Conservation (phyloP, 2,888 invertebrate species). For the Schizotus pectinicornis region DNA sequence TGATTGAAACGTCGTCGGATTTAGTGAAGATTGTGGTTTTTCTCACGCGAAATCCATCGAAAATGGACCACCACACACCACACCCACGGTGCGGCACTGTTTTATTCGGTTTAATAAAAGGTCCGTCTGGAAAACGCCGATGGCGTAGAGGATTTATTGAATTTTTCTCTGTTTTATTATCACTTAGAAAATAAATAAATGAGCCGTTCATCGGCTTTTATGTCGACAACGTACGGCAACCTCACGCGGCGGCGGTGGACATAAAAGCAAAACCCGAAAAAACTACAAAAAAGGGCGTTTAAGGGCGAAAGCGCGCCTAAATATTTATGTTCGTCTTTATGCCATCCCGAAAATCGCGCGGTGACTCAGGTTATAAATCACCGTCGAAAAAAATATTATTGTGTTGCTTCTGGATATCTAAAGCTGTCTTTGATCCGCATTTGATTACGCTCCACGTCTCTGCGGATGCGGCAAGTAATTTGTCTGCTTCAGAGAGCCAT, state of each 20-base stretch:
- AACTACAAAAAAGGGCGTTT: neutral
- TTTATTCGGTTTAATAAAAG: constrained; percentile 20
- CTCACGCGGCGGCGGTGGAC: neutral
- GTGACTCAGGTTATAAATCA: constrained; percentile 9
- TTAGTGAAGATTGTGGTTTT: constrained; percentile 23
- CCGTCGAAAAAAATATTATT: constrained; percentile 17
- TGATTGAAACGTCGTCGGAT: constrained; percentile 28
- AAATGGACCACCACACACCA: no score
- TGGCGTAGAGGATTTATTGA: constrained; percentile 13
- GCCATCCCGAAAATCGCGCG: constrained; percentile 13
- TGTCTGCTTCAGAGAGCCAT: constrained; percentile 2
- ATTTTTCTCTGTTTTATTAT: constrained; percentile 9
- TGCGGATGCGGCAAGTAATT: constrained; percentile 9
- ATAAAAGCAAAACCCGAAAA: constrained; percentile 2
- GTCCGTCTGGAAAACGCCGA: constrained; percentile 10
- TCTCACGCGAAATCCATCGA: constrained; percentile 11
- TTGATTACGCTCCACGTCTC: constrained; percentile 11
- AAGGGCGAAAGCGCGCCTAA: constrained; percentile 7
- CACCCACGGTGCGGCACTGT: constrained; percentile 14
- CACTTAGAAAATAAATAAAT: constrained; percentile 16
- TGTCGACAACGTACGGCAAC: constrained; percentile 4
- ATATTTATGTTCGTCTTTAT: constrained; percentile 19
- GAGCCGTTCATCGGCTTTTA: constrained; percentile 8
- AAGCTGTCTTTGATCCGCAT: constrained; percentile 12
- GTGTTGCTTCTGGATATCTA: constrained; percentile 6